Base-by-base conservation (phyloP, 2,888 invertebrate genomes). In the Spicauda simplicius region DNA sequence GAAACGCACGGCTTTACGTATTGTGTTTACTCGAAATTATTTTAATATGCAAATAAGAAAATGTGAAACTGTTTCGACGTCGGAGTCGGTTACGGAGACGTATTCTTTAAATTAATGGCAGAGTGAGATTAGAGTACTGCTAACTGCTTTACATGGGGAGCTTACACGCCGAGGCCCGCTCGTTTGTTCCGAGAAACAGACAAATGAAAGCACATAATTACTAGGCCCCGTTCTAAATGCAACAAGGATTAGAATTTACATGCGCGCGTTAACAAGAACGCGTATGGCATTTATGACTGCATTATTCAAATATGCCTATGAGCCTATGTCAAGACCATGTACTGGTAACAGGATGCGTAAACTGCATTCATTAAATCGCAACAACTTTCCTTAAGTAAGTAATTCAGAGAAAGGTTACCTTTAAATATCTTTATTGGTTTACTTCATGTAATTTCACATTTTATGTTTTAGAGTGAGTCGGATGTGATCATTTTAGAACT, bases 11-110 rank as follows among this genome's bases (percentile, higher is more conserved):
- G 90, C 85, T 86, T 82, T 87, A 88, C 88, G 88, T 92, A 91
- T 89, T 89, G 90, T 90, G 91, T 88, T 92, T 86, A 89, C 89
- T 91, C 81, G 90, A 93, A 92, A 93, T 93, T 90, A 93, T 92
- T 93, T 93, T 93, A 91, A 92, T 92, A 92, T 92, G 92, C 91
- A 92, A 93, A 93, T 93, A 92, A 90, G 91, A 90, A 92, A 88
- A 91, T 91, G 92, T 91, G 89, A 87, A 87, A 92, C 90, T 91
- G 84, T 90, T 90, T 87, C 87, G 87, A 85, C 87, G 91, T 87
- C 85, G 85, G 83, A 89, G 88, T 89, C 80, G 83, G 91, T 89
- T 89, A 88, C 88, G 87, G 86, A 88, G 91, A 90, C 90, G 87
- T 91, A 93, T 93, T 92, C 92, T 91, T 93, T 91, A 91, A 91